These are phyloP conservation scores for Trachythela sp. DNA, from an alignment of 64 coral and sea anemone genomes.

Conservation along the genomic window DNA sequence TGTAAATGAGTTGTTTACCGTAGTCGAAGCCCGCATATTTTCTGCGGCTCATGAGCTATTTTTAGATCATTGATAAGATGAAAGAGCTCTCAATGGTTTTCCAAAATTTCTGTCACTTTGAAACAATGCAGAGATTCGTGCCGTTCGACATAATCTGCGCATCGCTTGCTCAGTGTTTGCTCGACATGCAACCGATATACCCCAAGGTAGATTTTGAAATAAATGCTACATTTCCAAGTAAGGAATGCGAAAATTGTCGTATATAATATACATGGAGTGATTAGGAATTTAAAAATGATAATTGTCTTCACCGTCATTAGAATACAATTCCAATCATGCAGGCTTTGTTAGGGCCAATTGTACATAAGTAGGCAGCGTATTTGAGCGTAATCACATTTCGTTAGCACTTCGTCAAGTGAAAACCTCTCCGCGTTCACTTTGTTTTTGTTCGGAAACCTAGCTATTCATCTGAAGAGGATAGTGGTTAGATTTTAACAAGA, in stretches of 20 bases:
- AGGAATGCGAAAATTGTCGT: conserved; percentile 33
- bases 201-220: not conserved
- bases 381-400: not conserved
- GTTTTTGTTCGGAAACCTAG: not conserved
- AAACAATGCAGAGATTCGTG: not conserved
- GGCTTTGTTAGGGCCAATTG: not conserved
- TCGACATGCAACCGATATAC: not conserved
- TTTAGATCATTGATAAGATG: not conserved
- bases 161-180: not conserved
- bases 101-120: not conserved
- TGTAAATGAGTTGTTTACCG: not conserved
- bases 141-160: not conserved
- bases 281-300: conserved; percentile 23
- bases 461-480: not conserved
- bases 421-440: not conserved
- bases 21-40: not conserved
- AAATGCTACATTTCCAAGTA: not conserved
- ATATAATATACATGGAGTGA: conserved; percentile 20
- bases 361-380: not conserved
- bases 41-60: not conserved
- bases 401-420: not conserved
- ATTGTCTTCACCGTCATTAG: conserved; percentile 22
- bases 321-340: conserved; percentile 32
- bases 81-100: not conserved
- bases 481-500: not conserved